A percentile compares a stretch with the other conserved stretches of the same genome.
These are phyloP conservation scores for Lithophane ornitopus DNA, from an alignment of 2,888 invertebrate genomes.

Conservation along the genomic window DNA sequence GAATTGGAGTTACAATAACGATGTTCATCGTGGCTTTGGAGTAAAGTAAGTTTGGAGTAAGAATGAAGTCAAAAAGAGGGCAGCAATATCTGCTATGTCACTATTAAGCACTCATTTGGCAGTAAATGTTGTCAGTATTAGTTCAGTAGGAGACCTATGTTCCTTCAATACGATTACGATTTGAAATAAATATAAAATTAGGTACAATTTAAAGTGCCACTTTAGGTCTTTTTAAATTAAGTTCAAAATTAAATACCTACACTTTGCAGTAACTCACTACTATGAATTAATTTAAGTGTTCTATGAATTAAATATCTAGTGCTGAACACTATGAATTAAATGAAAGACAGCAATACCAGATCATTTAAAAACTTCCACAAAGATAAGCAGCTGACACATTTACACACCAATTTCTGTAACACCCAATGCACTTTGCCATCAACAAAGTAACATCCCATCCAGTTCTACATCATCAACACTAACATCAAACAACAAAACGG, in stretches of 20 bases:
- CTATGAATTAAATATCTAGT: too few species aligned
- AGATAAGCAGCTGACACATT: not conserved
- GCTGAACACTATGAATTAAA: too few species aligned
- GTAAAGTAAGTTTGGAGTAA: not conserved
- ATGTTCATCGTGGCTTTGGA: not conserved
- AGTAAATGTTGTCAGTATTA: not conserved
- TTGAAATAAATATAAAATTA: too few species aligned
- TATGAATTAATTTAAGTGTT: too few species aligned
- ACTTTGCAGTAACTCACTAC: not conserved
- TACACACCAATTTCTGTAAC: conserved; percentile 9
- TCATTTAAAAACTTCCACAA: not conserved
- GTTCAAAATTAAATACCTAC: not conserved
- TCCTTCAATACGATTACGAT: not conserved
- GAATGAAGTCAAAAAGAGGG: too few species aligned
- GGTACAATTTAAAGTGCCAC: too few species aligned
- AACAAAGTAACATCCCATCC: conserved; percentile 43
- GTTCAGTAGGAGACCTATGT: not conserved
- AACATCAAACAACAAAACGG: conserved; percentile 58
- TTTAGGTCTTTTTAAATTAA: too few species aligned
- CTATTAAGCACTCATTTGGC: not conserved
- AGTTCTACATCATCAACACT: conserved; percentile 58
- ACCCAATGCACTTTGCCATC: conserved; percentile 15
- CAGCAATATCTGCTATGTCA: not conserved
- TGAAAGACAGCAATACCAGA: too few species aligned
- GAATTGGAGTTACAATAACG: not conserved